phyloP scores from a whole-genome alignment of 2,888 invertebrate species.

The Belgica antarctica region DNA sequence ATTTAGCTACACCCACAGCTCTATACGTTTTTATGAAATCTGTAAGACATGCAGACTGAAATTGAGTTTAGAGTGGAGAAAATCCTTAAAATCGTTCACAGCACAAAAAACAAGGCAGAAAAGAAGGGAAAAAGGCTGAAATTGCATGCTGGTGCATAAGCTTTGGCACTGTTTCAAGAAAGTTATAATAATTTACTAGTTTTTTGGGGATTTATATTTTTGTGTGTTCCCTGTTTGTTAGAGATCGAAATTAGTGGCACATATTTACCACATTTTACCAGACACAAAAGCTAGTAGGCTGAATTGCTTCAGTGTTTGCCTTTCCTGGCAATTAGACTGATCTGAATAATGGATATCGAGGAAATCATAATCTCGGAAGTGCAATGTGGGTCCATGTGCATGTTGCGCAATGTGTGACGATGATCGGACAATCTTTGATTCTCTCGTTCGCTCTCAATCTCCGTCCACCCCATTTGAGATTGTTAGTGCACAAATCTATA shows the following conservation, averaged over 20 bases:
- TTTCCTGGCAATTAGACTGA: constrained; percentile 14
- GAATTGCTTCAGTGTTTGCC: not conserved
- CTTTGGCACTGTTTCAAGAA: constrained; percentile 16
- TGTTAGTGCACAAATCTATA: not conserved
- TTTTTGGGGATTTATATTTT: no score
- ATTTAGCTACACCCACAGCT: not conserved
- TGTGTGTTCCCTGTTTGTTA: not conserved
- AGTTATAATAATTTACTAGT: no score
- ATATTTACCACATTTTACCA: constrained; percentile 31
- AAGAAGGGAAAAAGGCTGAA: no score
- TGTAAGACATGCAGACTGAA: constrained; percentile 10
- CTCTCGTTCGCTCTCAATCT: not conserved
- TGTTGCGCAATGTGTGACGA: not conserved
- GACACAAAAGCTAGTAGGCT: not conserved
- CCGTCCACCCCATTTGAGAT: not conserved
- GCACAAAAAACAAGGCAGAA: no score
- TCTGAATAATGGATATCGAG: constrained; percentile 16
- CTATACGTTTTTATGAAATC: not conserved
- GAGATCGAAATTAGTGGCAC: constrained; percentile 37
- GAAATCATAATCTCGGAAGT: not conserved
- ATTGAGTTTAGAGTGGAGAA: constrained; percentile 1
- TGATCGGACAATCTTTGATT: not conserved
- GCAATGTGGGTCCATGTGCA: not conserved
- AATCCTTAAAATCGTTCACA: constrained; percentile 23
- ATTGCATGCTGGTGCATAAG: constrained; percentile 12